A percentile compares a stretch with the other conserved stretches of the same genome.
Conservation (phyloP, 1,140 invertebrate species). For the Drosophila pachea region DNA sequence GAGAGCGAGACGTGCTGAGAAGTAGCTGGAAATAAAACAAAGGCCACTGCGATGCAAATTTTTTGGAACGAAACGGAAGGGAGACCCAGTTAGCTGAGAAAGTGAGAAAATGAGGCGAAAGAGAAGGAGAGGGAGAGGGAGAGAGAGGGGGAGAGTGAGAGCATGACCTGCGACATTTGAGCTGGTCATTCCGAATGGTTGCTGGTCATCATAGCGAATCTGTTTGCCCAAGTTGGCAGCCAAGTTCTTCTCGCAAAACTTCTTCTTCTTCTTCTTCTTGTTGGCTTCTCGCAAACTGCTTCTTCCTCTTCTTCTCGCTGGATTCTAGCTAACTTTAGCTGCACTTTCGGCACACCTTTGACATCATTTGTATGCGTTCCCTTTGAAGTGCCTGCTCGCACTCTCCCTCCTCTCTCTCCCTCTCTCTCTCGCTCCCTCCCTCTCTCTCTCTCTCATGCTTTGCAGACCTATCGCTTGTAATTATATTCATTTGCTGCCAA, state of each 20-base stretch:
- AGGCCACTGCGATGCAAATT: constrained; percentile 47
- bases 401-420: constrained; percentile 21
- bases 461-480: background rate
- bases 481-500: constrained; percentile 7
- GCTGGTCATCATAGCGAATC: constrained; percentile 28
- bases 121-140: background rate
- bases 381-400: constrained; percentile 53
- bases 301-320: too few species aligned
- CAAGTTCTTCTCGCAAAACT: constrained; percentile 2
- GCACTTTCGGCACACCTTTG: constrained; percentile 32
- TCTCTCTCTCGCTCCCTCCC: background rate
- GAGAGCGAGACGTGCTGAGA: constrained; percentile 17
- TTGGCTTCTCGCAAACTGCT: too few species aligned
- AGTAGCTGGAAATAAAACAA: constrained; percentile 45
- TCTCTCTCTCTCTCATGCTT: background rate
- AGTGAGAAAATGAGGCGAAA: constrained; percentile 16
- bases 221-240: constrained; percentile 29
- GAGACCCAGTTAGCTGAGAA: constrained; percentile 27
- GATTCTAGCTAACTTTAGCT: background rate
- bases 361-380: constrained; percentile 42
- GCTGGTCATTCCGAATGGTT: constrained; percentile 4
- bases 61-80: too few species aligned
- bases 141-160: background rate
- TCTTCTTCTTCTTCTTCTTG: too few species aligned
- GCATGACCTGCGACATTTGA: constrained; percentile 42